Base-by-base conservation (phyloP, 2,113 vertebrate genomes). In the Nannobrachium achirus region DNA sequence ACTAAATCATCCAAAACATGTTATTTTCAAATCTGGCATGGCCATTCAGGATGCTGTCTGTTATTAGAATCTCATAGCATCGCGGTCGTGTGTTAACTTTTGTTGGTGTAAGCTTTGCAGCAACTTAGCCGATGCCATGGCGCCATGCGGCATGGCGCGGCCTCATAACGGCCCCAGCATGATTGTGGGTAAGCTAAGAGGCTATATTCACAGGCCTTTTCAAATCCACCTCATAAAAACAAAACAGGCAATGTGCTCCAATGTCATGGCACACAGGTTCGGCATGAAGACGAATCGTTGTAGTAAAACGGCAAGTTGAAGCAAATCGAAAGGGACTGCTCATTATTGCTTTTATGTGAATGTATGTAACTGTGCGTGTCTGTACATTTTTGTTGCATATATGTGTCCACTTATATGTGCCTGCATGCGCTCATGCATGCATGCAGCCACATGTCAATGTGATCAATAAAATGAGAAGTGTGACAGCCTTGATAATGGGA, bases 201-300 rank as follows among this genome's bases (percentile, higher is more conserved):
- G 25, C 25, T 33, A 33, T 48, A 77, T 49, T 69, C 83, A 78
- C 75, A 75, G 69, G 71, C 61, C 75, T 75, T 86, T 66, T 85
- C 82, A 69, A 53, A 75, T 74, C 61, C 85, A 83, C 75, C 70
- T 79, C 76, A 66, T 73, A 85, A 75, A 76, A 50, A 86, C 62
- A 70, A 79, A 73, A 33, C 67, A 65, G 75, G 56, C 60, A 73
- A 63, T 63, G 25, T 64, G 75, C 39, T 55, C 42, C 46, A 44
- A 14, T 25, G 56, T 78, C 74, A 33, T 33, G 25, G 68, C 60
- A 52, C 50, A 74, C 73, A 73, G 52, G 65, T 62, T 69, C 51
- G 46, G 48, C 58, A 67, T 46, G 41, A 13, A 49, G 15, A 66
- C 48, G 46, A 41, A 77, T 58, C 55, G 49, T 50, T 70, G 45